phyloP scores from a whole-genome alignment of 2,113 vertebrate species.

The Ginglymostoma cirratum region DNA sequence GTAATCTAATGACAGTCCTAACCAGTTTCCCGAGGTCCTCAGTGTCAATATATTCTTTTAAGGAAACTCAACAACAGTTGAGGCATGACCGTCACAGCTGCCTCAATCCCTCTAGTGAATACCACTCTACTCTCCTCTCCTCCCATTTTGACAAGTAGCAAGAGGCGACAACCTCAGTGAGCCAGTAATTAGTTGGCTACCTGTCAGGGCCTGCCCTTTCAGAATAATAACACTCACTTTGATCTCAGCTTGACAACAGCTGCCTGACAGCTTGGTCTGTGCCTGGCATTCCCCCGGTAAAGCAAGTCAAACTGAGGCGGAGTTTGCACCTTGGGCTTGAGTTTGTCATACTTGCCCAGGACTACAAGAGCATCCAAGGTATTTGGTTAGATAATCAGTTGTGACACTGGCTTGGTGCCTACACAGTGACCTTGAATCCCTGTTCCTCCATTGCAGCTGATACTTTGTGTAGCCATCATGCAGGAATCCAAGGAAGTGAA shows the following conservation, averaged over 20 bases:
- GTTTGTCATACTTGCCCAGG: neutral
- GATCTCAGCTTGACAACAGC: conserved; percentile 39
- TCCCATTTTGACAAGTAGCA: conserved; percentile 33
- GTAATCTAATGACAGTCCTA: neutral
- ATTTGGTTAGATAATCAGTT: neutral
- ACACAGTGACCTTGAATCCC: neutral
- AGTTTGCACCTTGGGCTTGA: neutral
- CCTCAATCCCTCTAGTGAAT: conserved; percentile 38
- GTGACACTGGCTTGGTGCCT: neutral
- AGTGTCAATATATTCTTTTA: neutral
- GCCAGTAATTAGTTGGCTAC: rapidly evolving
- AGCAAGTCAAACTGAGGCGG: rapidly evolving
- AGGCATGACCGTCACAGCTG: conserved; percentile 31
- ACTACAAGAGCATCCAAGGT: neutral
- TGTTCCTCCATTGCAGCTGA: neutral
- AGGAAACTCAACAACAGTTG: neutral
- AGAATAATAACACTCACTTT: conserved; percentile 33
- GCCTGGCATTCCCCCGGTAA: neutral
- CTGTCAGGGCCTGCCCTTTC: neutral
- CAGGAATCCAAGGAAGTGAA: neutral
- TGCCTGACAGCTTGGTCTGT: rapidly evolving
- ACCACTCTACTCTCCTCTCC: conserved; percentile 19
- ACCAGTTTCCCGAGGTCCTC: neutral
- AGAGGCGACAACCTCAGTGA: conserved; percentile 3
- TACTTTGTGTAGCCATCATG: neutral